phyloP scores from a whole-genome alignment of 64 coral and sea anemone genomes.

The Pocillopora verrucosa region DNA sequence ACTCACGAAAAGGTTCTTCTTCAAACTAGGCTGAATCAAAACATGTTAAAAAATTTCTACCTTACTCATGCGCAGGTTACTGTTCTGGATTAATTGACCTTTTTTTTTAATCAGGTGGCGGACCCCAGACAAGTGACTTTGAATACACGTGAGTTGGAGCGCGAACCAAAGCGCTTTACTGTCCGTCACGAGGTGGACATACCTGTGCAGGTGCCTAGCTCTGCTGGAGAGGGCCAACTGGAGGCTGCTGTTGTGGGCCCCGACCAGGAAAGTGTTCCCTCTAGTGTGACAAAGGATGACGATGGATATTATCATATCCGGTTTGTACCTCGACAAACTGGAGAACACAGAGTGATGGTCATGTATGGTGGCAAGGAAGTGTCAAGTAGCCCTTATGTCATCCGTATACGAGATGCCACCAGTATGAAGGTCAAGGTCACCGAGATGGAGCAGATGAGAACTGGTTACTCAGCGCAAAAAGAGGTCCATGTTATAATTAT shows the following conservation, averaged over 20 bases:
- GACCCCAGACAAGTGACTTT: constrained; percentile 78
- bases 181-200: constrained; percentile 88
- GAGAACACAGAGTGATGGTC: constrained; percentile 64
- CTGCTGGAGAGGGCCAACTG: constrained; percentile 84
- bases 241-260: constrained; percentile 70
- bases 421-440: constrained; percentile 60
- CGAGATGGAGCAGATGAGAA: constrained; percentile 56
- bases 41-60: no score
- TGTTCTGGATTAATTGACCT: neutral
- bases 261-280: constrained; percentile 61
- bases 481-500: constrained; percentile 31
- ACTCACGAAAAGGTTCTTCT: no score
- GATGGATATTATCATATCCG: constrained; percentile 75
- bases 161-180: constrained; percentile 44
- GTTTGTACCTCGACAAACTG: constrained; percentile 67
- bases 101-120: neutral
- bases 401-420: constrained; percentile 46
- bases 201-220: constrained; percentile 68
- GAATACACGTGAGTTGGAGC: constrained; percentile 15
- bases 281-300: constrained; percentile 71
- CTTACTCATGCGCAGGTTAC: no score
- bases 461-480: constrained; percentile 57
- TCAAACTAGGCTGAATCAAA: no score
- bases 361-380: constrained; percentile 76
- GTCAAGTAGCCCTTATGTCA: constrained; percentile 61